These are phyloP conservation scores for Crotalus viridis DNA, from an alignment of 2,113 vertebrate species.

Conservation along the genomic window DNA sequence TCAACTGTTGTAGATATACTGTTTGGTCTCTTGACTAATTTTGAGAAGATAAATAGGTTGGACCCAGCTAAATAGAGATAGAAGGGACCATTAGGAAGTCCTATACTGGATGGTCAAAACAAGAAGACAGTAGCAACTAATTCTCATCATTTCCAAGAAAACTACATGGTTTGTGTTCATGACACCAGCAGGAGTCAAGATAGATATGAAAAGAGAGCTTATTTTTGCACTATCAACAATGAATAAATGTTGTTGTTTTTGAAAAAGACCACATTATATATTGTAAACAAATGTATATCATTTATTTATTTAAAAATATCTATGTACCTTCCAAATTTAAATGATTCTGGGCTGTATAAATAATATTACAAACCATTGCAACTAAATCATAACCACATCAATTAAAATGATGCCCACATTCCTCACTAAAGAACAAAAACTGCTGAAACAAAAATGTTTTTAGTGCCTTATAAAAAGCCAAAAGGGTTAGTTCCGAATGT, in stretches of 20 bases:
- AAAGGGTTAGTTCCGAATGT: background rate
- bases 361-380: background rate
- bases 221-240: background rate
- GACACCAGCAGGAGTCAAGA: background rate
- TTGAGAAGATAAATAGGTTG: background rate
- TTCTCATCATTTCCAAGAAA: background rate
- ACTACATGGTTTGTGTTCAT: background rate
- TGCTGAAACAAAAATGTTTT: background rate
- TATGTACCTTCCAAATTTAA: background rate
- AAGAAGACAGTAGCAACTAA: background rate
- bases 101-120: background rate
- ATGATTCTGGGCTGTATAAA: background rate
- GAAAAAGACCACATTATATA: background rate
- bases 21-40: background rate
- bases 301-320: background rate
- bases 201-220: background rate
- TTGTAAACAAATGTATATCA: background rate
- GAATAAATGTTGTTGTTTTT: background rate
- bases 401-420: background rate
- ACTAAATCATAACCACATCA: background rate
- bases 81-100: background rate
- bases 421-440: background rate
- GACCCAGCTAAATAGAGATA: background rate
- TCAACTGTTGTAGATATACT: background rate
- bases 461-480: background rate